Base-by-base conservation (phyloP, 2,888 invertebrate genomes). In the Scaptodrosophila latifasciaeformis region DNA sequence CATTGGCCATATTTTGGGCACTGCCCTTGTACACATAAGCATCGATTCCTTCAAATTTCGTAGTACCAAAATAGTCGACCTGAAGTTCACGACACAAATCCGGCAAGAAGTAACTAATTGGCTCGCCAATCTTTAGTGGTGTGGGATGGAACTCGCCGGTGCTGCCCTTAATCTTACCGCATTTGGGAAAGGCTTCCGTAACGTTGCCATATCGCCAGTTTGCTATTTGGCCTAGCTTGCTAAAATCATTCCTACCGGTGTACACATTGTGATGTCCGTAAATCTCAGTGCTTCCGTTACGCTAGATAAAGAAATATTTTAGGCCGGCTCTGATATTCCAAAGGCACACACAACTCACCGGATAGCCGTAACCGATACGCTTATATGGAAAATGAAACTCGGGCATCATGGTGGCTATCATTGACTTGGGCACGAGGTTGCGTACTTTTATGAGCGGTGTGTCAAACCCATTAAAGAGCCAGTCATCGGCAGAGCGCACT, bases 341-440 rank as follows among this genome's bases (percentile, higher is more conserved):
- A 30, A 3, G 30, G 12, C 15, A n/a, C 6, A 27, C 19, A 5
- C 7, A n/a, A 7, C 72, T 75, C 85, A 91, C 91, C 83, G 85
- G 87, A 77, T 94, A 95, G 84, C 96, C 95, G 90, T 95, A 93
- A 9, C 93, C 96, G 78, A 96, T 95, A 70, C 89, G 90, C 72
- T 96, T 95, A 63, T 90, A 91, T 0, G 90, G 89, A 0, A 90
- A 88, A 0, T 88, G 87, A 0, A 88, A 86, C 84, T 89, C 81
- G 2, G 75, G 81, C 0, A 88, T 83, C 29, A 92, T 65, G 61
- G 86, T 87, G 55, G 13, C n/a, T n/a, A n/a, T n/a, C n/a, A n/a
- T n/a, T n/a, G n/a, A n/a, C 3, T 87, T 88, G 0, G 91, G 91
- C 49, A 92, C 80, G 27, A 77, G 34, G 27, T 68, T 62, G 49